Evolutionary conservation across 2,113 vertebrate species (phyloP), one percentile per base, ranked within the genome.

Genomic region (Platycercus adscitus): DNA sequence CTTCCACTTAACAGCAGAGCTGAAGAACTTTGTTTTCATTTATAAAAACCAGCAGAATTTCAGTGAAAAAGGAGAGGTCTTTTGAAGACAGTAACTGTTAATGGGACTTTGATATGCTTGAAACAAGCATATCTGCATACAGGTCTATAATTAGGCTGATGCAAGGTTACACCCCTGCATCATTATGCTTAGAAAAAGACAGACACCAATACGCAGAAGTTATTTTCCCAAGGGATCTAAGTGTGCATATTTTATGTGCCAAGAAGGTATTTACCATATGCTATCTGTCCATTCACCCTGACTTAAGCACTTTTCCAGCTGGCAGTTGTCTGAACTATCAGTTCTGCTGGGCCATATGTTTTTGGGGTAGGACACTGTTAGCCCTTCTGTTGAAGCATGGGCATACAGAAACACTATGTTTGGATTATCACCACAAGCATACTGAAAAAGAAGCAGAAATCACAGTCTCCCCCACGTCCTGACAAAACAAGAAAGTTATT

Each of bases 211-310:
- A 78, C 1, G 8, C 26, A 81, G 43, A 76, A 72, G 46, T 3
- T 92, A 47, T 28, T 89, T 80, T 85, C 87, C 81, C 81, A 88
- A 79, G 50, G 61, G 49, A 89, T 46, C 66, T 37, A 79, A 58
- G 56, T 46, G 76, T 49, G 53, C 71, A 58, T 79, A 93, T 80
- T 92, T 91, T 81, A 77, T 26, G 63, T 26, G 75, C 75, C 87
- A 91, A 60, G 63, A 92, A 87, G 91, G 91, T 68, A 63, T 72
- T 85, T 96, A 76, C 91, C 11, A 1, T 80, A 77, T 82, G 87
- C 78, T 93, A n/a, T 15, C 75, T 76, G 41, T 41, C 87, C 87
- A 10, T 87, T 77, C 87, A 65, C 75, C 91, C 91, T 17, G 49
- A 82, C 87, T 93, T 31, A 49, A 87, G 77, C 60, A 81, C 31